A percentile compares a stretch with the other conserved stretches of the same genome.
Evolutionary conservation across 2,888 invertebrate species (phyloP).

Genomic region (Andrena marginata): DNA sequence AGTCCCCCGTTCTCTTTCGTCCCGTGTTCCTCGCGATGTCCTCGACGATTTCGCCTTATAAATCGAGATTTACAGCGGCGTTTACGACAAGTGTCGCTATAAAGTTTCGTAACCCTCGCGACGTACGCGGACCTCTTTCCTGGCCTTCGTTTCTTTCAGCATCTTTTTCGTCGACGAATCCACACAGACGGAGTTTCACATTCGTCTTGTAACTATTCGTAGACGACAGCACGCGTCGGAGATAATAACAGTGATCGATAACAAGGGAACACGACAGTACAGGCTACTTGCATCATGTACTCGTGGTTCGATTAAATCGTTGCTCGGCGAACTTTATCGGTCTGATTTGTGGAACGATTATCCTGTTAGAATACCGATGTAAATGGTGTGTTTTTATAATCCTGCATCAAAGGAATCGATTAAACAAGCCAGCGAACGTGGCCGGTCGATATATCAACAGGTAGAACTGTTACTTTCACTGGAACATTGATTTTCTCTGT

Average conservation of each 20-base stretch:
- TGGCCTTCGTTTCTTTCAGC: neutral
- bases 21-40: slow-evolving; percentile 53
- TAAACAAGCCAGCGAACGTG: slow-evolving; percentile 30
- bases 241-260: slow-evolving; percentile 15
- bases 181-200: neutral
- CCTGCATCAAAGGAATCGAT: slow-evolving; percentile 25
- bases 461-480: slow-evolving; percentile 49
- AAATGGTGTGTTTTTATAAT: slow-evolving; percentile 31
- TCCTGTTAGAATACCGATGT: slow-evolving; percentile 50
- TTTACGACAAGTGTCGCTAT: slow-evolving; percentile 58
- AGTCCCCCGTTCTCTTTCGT: slow-evolving; percentile 15
- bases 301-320: slow-evolving; percentile 48
- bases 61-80: slow-evolving; percentile 57
- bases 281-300: neutral
- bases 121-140: neutral
- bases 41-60: slow-evolving; percentile 55
- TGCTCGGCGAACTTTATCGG: slow-evolving; percentile 50
- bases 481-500: slow-evolving; percentile 53
- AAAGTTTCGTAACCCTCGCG: slow-evolving; percentile 52
- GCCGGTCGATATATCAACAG: slow-evolving; percentile 50
- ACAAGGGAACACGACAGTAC: slow-evolving; percentile 1
- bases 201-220: neutral
- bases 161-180: neutral
- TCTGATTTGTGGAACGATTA: slow-evolving; percentile 54
- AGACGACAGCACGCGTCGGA: neutral